Evolutionary conservation across 2,113 vertebrate species (phyloP).

Genomic region (Pelvicachromis taeniatus): DNA sequence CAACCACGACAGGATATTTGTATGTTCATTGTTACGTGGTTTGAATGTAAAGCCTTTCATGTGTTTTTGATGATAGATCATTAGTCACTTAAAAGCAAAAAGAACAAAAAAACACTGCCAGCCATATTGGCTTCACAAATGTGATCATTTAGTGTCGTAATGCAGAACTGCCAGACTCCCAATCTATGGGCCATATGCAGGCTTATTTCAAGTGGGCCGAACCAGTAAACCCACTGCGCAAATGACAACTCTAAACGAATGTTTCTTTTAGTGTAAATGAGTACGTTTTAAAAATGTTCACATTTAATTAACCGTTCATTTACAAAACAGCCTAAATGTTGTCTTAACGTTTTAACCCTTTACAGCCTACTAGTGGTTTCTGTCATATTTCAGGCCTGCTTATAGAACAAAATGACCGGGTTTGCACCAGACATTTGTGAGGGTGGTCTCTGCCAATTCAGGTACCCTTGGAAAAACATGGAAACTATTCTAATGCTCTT

Average conservation of each 20-base stretch:
- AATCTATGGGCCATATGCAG: background rate
- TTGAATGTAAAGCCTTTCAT: background rate
- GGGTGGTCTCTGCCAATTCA: background rate
- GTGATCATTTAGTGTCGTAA: background rate
- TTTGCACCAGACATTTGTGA: background rate
- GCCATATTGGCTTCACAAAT: background rate
- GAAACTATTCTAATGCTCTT: background rate
- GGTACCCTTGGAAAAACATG: background rate
- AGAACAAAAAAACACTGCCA: background rate
- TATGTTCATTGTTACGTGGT: background rate
- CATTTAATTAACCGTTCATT: background rate
- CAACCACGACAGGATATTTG: background rate
- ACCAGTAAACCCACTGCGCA: background rate
- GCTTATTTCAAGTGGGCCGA: background rate
- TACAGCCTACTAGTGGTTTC: background rate
- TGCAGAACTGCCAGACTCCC: background rate
- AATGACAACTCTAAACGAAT: background rate
- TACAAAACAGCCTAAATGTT: background rate
- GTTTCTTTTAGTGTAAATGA: background rate
- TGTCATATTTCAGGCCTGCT: background rate
- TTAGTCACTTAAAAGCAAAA: background rate
- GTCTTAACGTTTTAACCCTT: background rate
- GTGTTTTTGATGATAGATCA: background rate
- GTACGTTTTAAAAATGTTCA: background rate
- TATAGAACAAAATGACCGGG: background rate